Conservation (phyloP, 2,113 vertebrate species). For the Nyctibius bracteatus region DNA sequence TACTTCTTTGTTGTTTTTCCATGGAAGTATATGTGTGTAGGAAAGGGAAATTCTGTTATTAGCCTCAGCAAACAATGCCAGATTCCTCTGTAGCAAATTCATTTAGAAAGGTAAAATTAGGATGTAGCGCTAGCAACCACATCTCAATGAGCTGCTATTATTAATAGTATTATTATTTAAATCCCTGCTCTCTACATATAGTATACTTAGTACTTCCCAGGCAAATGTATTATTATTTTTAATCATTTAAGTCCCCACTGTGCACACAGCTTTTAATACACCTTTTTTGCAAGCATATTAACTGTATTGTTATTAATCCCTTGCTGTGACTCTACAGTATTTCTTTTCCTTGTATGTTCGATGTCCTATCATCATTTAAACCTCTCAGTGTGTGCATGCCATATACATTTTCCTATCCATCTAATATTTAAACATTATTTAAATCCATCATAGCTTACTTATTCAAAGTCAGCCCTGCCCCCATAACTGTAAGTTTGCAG, state of each 20-base stretch:
- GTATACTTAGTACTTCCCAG: slow-evolving; percentile 24
- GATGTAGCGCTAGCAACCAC: not conserved
- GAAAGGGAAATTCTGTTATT: slow-evolving; percentile 40
- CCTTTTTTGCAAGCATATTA: slow-evolving; percentile 34
- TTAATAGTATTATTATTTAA: slow-evolving; percentile 60
- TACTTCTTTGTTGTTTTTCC: slow-evolving; percentile 61
- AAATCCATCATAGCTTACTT: slow-evolving; percentile 41
- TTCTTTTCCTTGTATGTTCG: slow-evolving; percentile 3
- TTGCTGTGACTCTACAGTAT: slow-evolving; percentile 5
- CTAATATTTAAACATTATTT: slow-evolving; percentile 38
- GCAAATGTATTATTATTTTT: slow-evolving; percentile 52
- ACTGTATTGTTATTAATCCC: slow-evolving; percentile 31
- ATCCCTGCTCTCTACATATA: not conserved
- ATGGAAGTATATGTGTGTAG: slow-evolving; percentile 41
- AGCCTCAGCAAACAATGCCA: slow-evolving; percentile 49
- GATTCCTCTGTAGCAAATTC: slow-evolving; percentile 42
- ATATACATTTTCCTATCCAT: not conserved
- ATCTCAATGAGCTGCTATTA: not conserved
- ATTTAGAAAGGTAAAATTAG: slow-evolving; percentile 24
- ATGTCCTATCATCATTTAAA: not conserved
- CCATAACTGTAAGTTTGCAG: not conserved
- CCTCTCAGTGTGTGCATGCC: not conserved
- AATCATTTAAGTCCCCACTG: slow-evolving; percentile 8
- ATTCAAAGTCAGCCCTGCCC: slow-evolving; percentile 19
- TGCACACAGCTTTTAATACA: slow-evolving; percentile 24